Base-by-base conservation (phyloP, 2,113 vertebrate genomes). In the Siniperca chuatsi region DNA sequence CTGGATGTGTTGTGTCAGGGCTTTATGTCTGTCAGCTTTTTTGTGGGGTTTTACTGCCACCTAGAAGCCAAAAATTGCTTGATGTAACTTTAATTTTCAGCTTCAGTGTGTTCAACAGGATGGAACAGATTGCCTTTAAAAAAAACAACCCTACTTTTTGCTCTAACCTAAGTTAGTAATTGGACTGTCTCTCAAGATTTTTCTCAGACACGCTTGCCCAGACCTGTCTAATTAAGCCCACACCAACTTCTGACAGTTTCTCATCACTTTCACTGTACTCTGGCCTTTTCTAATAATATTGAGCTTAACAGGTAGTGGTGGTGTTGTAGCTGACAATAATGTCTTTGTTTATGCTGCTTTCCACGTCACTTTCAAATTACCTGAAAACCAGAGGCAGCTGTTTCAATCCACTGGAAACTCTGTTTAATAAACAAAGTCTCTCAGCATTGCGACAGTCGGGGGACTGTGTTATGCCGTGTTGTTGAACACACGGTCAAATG, bases 181-280 rank as follows among this genome's bases (percentile, higher is more conserved):
- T 87, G 78, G 82, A 85, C 78, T 87, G 88, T 89, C 86, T 85
- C 75, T 90, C 75, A 86, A 87, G 79, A 68, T 85, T 64, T 25
- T 54, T 69, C 71, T 78, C 61, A 75, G 84, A 80, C 64, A 81
- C 33, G 61, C 85, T 85, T 55, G 13, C 72, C 71, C 77, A 82
- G 75, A 79, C 82, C 77, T 78, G 58, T 57, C 87, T 92, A 88
- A 93, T 93, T 91, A 90, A 85, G 66, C 73, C 78, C 75, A 70
- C 75, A 79, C 84, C 81, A 78, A 80, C 69, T 23, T 71, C 35
- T 84, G 90, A 84, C 83, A 87, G 71, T 80, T 83, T 90, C 74
- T 64, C 81, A 82, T 90, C 78, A 62, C 69, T 68, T 71, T 55
- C 0, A 20, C 68, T 82, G 54, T 79, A 42, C 76, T 52, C 62